Evolutionary conservation across 2,797 vertebrate genomes (phyloP).

Genomic region (Aeoliscus strigatus): DNA sequence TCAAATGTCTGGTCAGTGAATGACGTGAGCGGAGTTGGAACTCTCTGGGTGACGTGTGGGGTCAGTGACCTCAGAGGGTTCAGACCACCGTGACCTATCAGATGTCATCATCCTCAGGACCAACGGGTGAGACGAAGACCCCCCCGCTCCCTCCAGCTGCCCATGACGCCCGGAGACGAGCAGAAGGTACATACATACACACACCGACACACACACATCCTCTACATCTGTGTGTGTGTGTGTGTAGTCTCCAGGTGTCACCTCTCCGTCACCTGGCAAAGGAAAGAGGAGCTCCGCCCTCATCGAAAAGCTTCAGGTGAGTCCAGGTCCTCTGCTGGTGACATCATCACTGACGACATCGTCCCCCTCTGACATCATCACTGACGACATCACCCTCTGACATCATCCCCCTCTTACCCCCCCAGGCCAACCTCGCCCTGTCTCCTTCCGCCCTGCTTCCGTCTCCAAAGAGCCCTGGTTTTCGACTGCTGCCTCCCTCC

Average conservation of each 20-base stretch:
- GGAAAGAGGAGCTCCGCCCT: slow-evolving; percentile 72
- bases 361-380: slow-evolving; percentile 1
- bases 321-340: slow-evolving; percentile 16
- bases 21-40: no score
- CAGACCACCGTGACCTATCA: no score
- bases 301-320: slow-evolving; percentile 77
- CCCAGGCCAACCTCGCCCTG: slow-evolving; percentile 64
- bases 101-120: slow-evolving; percentile 56
- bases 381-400: slow-evolving; percentile 3
- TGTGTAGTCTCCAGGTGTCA: slow-evolving; percentile 31
- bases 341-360: no score
- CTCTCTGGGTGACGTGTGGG: no score
- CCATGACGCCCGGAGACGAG: slow-evolving; percentile 21
- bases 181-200: no score
- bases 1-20: no score
- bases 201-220: no score
- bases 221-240: slow-evolving; percentile 16
- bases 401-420: slow-evolving; percentile 7
- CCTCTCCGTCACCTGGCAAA: slow-evolving; percentile 42
- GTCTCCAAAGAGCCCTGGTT: slow-evolving; percentile 65
- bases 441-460: slow-evolving; percentile 45
- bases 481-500: slow-evolving; percentile 35
- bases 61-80: no score
- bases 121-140: slow-evolving; percentile 65
- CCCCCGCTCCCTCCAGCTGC: slow-evolving; percentile 55